These are phyloP conservation scores for Catalaphyllia jardinei DNA, from an alignment of 64 coral and sea anemone genomes.

Conservation along the genomic window DNA sequence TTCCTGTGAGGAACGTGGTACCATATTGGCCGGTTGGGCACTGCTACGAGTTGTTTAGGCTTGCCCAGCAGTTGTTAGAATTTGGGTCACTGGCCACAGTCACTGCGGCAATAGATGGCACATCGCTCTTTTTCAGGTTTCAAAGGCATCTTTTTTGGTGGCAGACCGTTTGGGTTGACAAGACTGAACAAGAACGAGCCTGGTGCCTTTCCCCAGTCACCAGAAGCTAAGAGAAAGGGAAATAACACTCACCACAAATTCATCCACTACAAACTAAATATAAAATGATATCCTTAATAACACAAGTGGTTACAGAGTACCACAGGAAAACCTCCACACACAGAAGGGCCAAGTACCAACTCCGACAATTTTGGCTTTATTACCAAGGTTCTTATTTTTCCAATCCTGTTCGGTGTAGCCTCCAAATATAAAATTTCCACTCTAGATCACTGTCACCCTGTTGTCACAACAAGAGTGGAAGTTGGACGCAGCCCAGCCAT, in stretches of 20 bases:
- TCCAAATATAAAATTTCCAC: background rate
- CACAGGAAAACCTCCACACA: too few relatives aligned
- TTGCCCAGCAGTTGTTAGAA: background rate
- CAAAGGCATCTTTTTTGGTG: conserved; percentile 41
- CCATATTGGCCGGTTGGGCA: conserved; percentile 11
- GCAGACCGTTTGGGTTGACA: conserved; percentile 38
- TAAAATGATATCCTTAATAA: background rate
- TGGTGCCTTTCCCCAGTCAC: too few relatives aligned
- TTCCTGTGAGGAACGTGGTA: conserved; percentile 27
- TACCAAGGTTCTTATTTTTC: background rate
- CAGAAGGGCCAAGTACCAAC: background rate
- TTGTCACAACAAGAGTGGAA: background rate
- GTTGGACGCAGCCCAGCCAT: background rate
- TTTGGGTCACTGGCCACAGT: conserved; percentile 37
- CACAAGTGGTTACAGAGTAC: too few relatives aligned
- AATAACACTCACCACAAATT: too few relatives aligned
- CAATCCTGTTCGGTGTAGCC: background rate
- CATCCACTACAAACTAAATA: too few relatives aligned
- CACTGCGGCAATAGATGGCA: conserved; percentile 32
- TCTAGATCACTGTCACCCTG: background rate
- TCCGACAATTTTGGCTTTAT: background rate
- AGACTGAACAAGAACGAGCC: conserved; percentile 64
- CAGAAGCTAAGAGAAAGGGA: too few relatives aligned
- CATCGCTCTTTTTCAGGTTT: background rate
- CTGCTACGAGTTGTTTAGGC: background rate